Evolutionary conservation across 2,797 vertebrate genomes (phyloP), one percentile per base, ranked within the genome.

Genomic region (Ctenopoma multispine): DNA sequence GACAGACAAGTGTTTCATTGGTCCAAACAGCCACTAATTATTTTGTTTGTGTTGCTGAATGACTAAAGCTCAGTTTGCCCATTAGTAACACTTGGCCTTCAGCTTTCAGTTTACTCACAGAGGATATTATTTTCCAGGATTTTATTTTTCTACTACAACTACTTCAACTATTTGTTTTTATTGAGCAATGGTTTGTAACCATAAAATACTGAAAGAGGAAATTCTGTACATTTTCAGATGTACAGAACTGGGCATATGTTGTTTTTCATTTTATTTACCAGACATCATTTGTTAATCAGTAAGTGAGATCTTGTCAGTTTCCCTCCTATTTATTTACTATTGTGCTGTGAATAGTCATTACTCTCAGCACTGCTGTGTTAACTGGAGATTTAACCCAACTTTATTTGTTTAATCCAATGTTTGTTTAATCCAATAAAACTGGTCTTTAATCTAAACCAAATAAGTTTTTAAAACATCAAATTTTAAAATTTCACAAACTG

Each of bases 1-100:
- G 55, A 57, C 38, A 44, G 69, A 68, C 59, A n/a, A 58, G n/a
- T 56, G 64, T 49, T 40, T 38, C 7, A 51, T 31, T 49, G 44
- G 31, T 54, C 15, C 24, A 27, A 76, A 68, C 36, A 58, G 47
- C 23, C 46, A 47, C 14, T 59, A 47, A 13, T 47, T 66, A 60
- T 49, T 69, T 23, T 69, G 11, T n/a, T 36, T 51, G 46, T 40
- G 44, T 40, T 57, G 50, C 49, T 21, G 51, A 47, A 31, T 62
- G 40, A 72, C n/a, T 49, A 27, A 29, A 10, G 5, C 46, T 57
- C 64, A 57, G 60, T 72, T 58, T 34, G 38, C 34, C 51, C 41
- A 62, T 61, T 41, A 21, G 17, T 53, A 58, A 46, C 27, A 69
- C 41, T 50, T 31, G 50, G 38, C 53, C 29, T 64, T 69, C 31